Evolutionary conservation across 2,113 vertebrate species (phyloP), one percentile per base, ranked within the genome.

Genomic region (Halichoeres trimaculatus): DNA sequence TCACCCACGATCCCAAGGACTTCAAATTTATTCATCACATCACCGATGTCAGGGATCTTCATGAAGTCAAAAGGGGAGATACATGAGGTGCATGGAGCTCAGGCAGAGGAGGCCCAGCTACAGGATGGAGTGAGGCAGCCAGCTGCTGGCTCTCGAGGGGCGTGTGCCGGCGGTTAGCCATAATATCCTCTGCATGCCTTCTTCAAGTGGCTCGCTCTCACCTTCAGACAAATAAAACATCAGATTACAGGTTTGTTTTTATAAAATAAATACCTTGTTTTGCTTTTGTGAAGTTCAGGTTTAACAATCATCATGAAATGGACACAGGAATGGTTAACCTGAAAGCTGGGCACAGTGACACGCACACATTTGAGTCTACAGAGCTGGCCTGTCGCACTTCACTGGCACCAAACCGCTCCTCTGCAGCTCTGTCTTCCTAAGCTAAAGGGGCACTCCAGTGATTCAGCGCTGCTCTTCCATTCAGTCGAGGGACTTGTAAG

Each of bases 21-120:
- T 96, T 99, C 98, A 98, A 99, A 99, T 97, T 99, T 99, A 98
- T 99, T 98, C 98, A 99, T 99, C 93, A 98, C 97, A 99, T 99
- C 96, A 98, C 97, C 96, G 92, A 96, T 95, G 93, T 95, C 95
- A 94, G 95, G 96, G 96, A 95, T 96, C 96, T 97, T 98, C 97
- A 98, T 98, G 94, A 96, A 98, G 95, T 98, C 95, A 95, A 98
- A 97, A 85, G 94, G 89, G 90, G 4, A 83, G 86, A 85, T 91
- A 91, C 51, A 63, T 85, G 90, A 72, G 47, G 66, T 11, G 71
- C 59, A 13, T 50, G 78, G 82, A 61, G 88, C 78, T 87, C 78
- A 70, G 66, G 70, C 45, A n/a, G 51, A 9, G 63, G 52, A 47
- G 52, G 80, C 74, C 70, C 60, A 65, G 89, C 87, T 87, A 89